A percentile compares a stretch with the other conserved stretches of the same genome.
These are phyloP conservation scores for Hylia prasina DNA, from an alignment of 2,113 vertebrate genomes.

Conservation along the genomic window DNA sequence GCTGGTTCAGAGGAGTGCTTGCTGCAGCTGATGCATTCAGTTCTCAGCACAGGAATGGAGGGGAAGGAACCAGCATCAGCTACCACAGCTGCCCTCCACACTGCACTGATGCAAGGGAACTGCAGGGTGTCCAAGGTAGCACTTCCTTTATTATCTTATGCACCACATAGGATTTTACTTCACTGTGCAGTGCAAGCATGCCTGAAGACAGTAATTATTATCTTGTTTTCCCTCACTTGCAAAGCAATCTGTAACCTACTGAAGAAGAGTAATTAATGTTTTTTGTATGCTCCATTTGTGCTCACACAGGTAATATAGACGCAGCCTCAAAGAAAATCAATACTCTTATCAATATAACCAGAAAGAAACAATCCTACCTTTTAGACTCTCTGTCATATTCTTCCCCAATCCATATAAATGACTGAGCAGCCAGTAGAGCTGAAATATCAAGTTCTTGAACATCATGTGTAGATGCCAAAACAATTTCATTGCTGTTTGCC, in stretches of 20 bases:
- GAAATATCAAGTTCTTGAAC: conserved; percentile 97
- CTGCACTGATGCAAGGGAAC: neutral
- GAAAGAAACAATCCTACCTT: conserved; percentile 74
- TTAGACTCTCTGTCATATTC: conserved; percentile 95
- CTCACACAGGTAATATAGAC: neutral
- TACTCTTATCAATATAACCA: neutral
- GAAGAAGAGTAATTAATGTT: neutral
- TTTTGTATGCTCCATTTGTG: neutral
- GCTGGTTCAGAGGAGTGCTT: neutral
- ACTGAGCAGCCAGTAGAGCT: conserved; percentile 86
- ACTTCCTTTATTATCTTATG: neutral
- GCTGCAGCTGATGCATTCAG: neutral
- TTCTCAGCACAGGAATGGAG: neutral
- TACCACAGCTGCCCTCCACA: too few species aligned
- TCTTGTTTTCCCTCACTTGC: neutral
- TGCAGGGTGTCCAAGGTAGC: neutral
- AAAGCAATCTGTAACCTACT: neutral
- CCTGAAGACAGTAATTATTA: neutral
- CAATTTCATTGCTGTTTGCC: conserved; percentile 93
- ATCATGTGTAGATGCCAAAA: conserved; percentile 95
- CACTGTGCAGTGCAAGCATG: neutral
- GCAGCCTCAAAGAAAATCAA: neutral
- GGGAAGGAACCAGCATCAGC: neutral
- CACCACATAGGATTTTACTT: neutral
- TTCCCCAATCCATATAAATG: conserved; percentile 96